Evolutionary conservation across 2,888 invertebrate genomes (phyloP), one percentile per base, ranked within the genome.

Genomic region (Luperina nickerlii): DNA sequence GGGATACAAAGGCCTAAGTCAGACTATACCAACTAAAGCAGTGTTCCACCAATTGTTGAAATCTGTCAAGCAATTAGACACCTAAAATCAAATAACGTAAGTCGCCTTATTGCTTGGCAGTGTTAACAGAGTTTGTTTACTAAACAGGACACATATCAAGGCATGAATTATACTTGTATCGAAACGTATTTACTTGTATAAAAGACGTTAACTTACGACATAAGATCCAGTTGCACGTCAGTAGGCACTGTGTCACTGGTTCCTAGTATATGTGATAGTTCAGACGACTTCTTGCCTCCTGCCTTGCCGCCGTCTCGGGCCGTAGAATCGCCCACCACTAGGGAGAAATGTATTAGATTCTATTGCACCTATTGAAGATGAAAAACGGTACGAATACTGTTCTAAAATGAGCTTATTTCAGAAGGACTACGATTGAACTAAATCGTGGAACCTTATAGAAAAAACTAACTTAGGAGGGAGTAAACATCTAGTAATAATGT

Each of bases 191-290:
- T 18, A 24, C 24, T 6, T 32, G n/a, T 32, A 4, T 27, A 45
- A 67, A 0, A 73, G 54, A 27, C n/a, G n/a, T 66, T 9, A 88
- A 95, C 96, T 95, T 92, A 97, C 97, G 97, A 97, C 97, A 98
- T 97, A 79, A 98, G 96, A 92, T 98, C 98, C 78, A 98, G 97
- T 90, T 98, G 98, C 13, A 98, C 97, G 90, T 99, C 98, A 79
- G 98, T 98, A 81, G 98, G 98, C 89, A 98, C 98, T 0, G 97
- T 95, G 88, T 98, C 98, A 90, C 98, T 98, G 0, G 99, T 99
- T 65, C 99, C 99, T 63, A 99, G 96, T 90, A 99, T 99, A 92
- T 99, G 99, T 82, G 98, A 99, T 42, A 99, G 96, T 95, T 99
- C 99, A 68, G 98, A 98, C 24, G 97, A 97, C 73, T 97, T 97